Evolutionary conservation across 1,140 invertebrate genomes (phyloP), one percentile per base, ranked within the genome.

Genomic region (Cherax quadricarinatus): DNA sequence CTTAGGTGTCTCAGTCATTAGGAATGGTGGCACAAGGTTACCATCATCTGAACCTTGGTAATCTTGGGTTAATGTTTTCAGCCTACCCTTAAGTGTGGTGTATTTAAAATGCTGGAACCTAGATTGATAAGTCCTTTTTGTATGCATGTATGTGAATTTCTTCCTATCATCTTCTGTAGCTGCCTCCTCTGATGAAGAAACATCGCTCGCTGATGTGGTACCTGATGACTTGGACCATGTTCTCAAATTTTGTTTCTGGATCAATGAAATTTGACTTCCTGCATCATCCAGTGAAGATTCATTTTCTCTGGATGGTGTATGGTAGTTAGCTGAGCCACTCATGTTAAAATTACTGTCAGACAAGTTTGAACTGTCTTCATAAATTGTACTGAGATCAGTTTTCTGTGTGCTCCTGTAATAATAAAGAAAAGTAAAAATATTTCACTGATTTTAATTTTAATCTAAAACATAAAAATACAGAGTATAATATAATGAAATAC

Each of bases 291-390:
- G 18, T 4, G 82, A 62, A n/a, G 82, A 84, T 30, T 84, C 82
- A 16, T 62, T 62, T 60, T 84, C 82, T 30, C 82, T 60, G 53
- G 82, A 84, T 18, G 82, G 82, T 21, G 82, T 84, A 4, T 84
- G 82, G n/a, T 84, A 84, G 53, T n/a, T 60, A 3, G 53, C 53
- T 62, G 82, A 62, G 24, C 53, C 82, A 84, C 82, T 84, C 9
- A 16, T 30, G n/a, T 30, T 84, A 21, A 62, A 12, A 60, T 84
- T 53, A 24, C 53, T 84, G 5, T 84, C 82, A 84, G 53, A 57
- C 10, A 84, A 30, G 30, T 84, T 53, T 53, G 82, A 84, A 18
- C 49, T 84, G 24, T 5, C n/a, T 21, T 84, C 82, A 57, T 84
- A 60, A 21, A 84, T 84, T 57, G 82, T 84, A 60, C 53, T 60